These are phyloP conservation scores for Dendropsophus ebraccatus DNA, from an alignment of 2,113 vertebrate genomes.

Conservation along the genomic window DNA sequence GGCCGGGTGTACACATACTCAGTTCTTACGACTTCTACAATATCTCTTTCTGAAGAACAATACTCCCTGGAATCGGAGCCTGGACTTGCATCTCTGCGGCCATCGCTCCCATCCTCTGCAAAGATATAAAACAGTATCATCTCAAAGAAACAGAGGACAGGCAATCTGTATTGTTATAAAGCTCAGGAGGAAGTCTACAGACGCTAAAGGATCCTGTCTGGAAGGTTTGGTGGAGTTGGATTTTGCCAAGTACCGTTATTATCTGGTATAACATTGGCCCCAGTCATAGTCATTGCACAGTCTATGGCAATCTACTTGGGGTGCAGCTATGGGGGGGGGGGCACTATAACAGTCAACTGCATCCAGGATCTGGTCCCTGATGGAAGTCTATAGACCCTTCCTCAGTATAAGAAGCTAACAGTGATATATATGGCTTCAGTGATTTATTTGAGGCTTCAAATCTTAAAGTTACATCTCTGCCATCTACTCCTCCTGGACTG, in stretches of 20 bases:
- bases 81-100: slow-evolving; percentile 78
- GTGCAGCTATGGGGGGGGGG: too few species aligned
- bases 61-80: slow-evolving; percentile 92
- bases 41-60: slow-evolving; percentile 95
- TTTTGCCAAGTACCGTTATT: not conserved
- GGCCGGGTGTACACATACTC: slow-evolving; percentile 97
- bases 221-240: not conserved
- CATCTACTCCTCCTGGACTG: too few species aligned
- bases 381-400: too few species aligned
- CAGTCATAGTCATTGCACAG: not conserved
- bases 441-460: too few species aligned
- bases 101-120: slow-evolving; percentile 88
- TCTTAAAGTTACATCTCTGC: too few species aligned
- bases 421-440: too few species aligned
- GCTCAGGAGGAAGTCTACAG: too few species aligned
- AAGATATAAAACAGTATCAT: slow-evolving; percentile 21
- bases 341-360: too few species aligned
- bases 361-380: not conserved
- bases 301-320: not conserved
- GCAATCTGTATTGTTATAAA: too few species aligned
- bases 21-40: slow-evolving; percentile 98
- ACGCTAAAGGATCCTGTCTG: not conserved
- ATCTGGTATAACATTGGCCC: not conserved
- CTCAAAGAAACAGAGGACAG: too few species aligned
- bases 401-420: too few species aligned